Percentiles rank a stretch among this genome's conserved stretches.
Evolutionary conservation across 2,113 vertebrate genomes (phyloP).

Genomic region (Ursus arctos): DNA sequence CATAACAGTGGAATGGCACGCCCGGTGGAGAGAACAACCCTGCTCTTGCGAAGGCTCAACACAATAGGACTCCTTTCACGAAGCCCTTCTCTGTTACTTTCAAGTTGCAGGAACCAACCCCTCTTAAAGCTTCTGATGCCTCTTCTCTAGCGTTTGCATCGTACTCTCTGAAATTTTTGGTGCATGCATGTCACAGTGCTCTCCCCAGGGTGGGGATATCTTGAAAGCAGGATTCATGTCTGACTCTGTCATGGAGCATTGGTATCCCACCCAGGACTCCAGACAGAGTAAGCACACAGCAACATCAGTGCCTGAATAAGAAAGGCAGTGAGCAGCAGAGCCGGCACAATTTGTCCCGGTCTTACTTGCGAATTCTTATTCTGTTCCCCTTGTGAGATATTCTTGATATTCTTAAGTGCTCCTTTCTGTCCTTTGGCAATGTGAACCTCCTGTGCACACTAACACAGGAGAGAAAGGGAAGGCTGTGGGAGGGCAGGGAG

Average conservation of each 20-base stretch:
- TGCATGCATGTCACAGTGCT: fast-evolving
- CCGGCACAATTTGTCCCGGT: no score
- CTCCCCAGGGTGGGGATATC: background rate
- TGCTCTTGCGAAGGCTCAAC: background rate
- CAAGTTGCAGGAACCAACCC: background rate
- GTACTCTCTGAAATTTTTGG: background rate
- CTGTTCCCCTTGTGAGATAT: background rate
- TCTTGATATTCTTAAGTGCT: background rate
- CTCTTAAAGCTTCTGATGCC: background rate
- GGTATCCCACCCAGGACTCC: fast-evolving
- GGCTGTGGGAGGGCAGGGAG: fast-evolving
- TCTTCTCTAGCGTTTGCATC: background rate
- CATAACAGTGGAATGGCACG: background rate
- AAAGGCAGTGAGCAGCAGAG: background rate
- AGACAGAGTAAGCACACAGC: background rate
- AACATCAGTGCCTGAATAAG: background rate
- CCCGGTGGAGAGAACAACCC: background rate
- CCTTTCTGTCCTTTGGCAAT: background rate
- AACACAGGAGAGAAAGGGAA: background rate
- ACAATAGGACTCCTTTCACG: background rate
- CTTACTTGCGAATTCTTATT: background rate
- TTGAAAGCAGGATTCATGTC: background rate
- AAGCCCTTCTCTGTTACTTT: background rate
- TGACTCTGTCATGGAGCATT: fast-evolving
- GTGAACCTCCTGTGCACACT: background rate